These are phyloP conservation scores for Callionymus lyra DNA, from an alignment of 2,113 vertebrate genomes.

Conservation along the genomic window DNA sequence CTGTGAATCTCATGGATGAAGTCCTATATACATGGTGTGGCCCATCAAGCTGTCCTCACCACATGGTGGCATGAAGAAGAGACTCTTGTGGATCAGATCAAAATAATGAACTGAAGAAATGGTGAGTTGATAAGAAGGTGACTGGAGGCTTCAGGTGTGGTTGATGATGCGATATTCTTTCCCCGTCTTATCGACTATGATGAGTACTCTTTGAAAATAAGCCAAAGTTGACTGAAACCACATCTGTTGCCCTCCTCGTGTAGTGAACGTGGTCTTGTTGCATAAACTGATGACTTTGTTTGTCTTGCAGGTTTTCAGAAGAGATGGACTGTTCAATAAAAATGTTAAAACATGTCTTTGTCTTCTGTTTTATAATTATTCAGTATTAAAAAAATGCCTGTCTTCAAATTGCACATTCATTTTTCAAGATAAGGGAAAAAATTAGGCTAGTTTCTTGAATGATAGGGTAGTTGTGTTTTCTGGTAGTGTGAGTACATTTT, in stretches of 20 bases:
- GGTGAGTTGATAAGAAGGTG: slow-evolving; percentile 38
- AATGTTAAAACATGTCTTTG: slow-evolving; percentile 2
- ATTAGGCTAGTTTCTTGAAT: too few relatives aligned
- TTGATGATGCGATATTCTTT: slow-evolving; percentile 72
- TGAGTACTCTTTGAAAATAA: slow-evolving; percentile 54
- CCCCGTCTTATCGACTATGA: slow-evolving; percentile 71
- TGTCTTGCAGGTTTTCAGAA: slow-evolving; percentile 36
- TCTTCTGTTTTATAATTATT: too few relatives aligned
- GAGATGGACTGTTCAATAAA: slow-evolving; percentile 53
- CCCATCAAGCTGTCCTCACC: slow-evolving; percentile 94
- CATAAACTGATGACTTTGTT: background rate
- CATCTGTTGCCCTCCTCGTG: slow-evolving; percentile 7
- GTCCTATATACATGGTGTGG: slow-evolving; percentile 95
- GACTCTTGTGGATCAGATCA: slow-evolving; percentile 96
- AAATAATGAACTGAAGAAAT: slow-evolving; percentile 85
- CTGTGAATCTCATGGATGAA: slow-evolving; percentile 92
- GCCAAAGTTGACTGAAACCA: slow-evolving; percentile 67
- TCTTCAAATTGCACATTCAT: too few relatives aligned
- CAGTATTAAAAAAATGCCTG: too few relatives aligned
- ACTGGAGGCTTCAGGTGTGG: slow-evolving; percentile 28
- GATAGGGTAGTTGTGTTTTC: too few relatives aligned
- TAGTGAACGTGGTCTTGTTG: too few relatives aligned
- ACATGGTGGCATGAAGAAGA: slow-evolving; percentile 95
- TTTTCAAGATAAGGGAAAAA: too few relatives aligned
- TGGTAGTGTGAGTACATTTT: too few relatives aligned